These are phyloP conservation scores for Sebastes oblongus DNA, from an alignment of 2,797 vertebrate genomes.

Conservation along the genomic window DNA sequence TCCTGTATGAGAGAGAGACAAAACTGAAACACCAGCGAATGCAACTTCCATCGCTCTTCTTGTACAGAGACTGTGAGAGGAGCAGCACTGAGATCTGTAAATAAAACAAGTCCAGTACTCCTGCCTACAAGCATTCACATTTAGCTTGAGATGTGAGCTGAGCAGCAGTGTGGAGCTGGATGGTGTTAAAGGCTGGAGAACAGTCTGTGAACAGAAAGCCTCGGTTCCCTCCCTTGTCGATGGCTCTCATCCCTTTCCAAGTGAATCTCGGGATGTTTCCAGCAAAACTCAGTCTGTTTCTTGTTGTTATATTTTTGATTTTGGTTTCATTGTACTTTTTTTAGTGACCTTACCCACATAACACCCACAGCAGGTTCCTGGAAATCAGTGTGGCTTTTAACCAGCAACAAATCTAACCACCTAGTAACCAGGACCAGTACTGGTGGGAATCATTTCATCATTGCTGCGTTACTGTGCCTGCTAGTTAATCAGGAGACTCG, in stretches of 20 bases:
- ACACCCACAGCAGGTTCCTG: neutral
- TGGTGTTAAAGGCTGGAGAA: neutral
- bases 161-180: neutral
- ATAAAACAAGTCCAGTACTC: neutral
- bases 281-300: neutral
- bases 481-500: neutral
- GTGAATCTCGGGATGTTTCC: conserved; percentile 2
- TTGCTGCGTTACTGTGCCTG: neutral
- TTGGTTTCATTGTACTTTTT: neutral
- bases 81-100: neutral
- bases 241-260: conserved; percentile 19
- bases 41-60: neutral
- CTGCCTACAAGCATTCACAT: neutral
- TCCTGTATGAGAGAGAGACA: neutral
- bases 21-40: neutral
- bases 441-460: neutral
- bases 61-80: neutral
- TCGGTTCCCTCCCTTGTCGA: neutral
- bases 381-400: neutral
- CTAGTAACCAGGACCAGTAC: neutral
- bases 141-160: conserved; percentile 6
- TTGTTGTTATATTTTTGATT: neutral
- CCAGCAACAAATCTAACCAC: neutral
- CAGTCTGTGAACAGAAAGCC: neutral
- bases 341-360: neutral